These are phyloP conservation scores for Hydra vulgaris DNA, from an alignment of 30 jellyfish, hydroid and myxozoan species.

Conservation along the genomic window DNA sequence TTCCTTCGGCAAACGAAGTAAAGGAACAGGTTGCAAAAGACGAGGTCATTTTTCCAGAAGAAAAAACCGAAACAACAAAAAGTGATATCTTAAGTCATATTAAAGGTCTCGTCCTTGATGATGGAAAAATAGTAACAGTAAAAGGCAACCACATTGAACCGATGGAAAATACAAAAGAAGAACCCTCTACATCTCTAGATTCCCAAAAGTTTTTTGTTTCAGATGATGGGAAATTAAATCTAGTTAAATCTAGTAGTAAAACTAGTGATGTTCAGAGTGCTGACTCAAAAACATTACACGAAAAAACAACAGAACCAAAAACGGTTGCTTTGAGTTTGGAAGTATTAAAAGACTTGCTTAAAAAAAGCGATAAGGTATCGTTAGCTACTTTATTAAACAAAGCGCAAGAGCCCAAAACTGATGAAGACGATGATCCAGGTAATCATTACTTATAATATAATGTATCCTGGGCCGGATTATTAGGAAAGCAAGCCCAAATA, in stretches of 20 bases:
- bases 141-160: slow-evolving; percentile 24
- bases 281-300: slow-evolving; percentile 8
- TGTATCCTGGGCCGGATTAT: too few relatives aligned
- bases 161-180: slow-evolving; percentile 23
- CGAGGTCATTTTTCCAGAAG: slow-evolving; percentile 69
- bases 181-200: slow-evolving; percentile 37
- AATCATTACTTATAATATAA: neutral
- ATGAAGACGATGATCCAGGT: slow-evolving; percentile 91
- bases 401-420: slow-evolving; percentile 51
- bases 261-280: neutral
- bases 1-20: neutral
- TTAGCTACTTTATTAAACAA: slow-evolving; percentile 62
- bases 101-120: slow-evolving; percentile 67
- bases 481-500: too few relatives aligned
- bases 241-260: neutral
- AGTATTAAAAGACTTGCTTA: slow-evolving; percentile 63
- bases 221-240: slow-evolving; percentile 13
- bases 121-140: slow-evolving; percentile 74
- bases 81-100: slow-evolving; percentile 69
- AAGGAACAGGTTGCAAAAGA: slow-evolving; percentile 67
- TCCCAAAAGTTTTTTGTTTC: slow-evolving; percentile 28
- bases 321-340: slow-evolving; percentile 71
- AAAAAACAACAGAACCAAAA: slow-evolving; percentile 9
- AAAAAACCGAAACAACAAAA: slow-evolving; percentile 30
- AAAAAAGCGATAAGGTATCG: slow-evolving; percentile 76